Evolutionary conservation across 2,113 vertebrate genomes (phyloP), one percentile per base, ranked within the genome.

Genomic region (Pomatorhinus ruficollis): DNA sequence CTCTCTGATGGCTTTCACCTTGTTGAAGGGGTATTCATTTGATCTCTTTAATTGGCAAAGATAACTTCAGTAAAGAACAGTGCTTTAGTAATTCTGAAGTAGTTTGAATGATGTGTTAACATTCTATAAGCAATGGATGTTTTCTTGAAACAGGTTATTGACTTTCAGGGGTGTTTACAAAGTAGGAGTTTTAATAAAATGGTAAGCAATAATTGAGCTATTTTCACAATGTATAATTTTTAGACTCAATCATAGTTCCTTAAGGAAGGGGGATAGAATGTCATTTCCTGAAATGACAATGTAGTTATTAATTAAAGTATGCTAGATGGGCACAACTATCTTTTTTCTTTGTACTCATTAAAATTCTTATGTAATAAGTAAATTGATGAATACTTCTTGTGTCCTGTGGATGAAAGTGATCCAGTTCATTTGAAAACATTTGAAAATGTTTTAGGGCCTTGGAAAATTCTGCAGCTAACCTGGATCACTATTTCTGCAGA

Each of bases 1-100:
- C 61, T 91, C 85, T 79, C 28, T 89, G 84, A 96, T 76, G 92
- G 68, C 39, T 97, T 96, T 94, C 95, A 83, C 85, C 96, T 97
- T 96, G 84, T 86, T 76, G 77, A 90, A 79, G 39, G 68, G 49
- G 47, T 45, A 50, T 90, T 89, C 47, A 31, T 82, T 93, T 89
- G 63, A 45, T 87, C 69, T 95, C 42, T 70, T 83, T 95, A 77
- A 76, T 11, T 72, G 40, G 35, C 65, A 65, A 88, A 82, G 80
- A 50, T 56, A 90, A 96, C 86, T 84, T 97, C 37, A 56, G 66
- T 44, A 40, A 65, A 86, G 42, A 66, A 19, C 52, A 44, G 27
- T 64, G 19, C 45, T 61, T 11, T 44, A 33, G 45, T 64, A 53
- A 81, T 56, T 71, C 69, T 56, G 40, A 83, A 83, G 44, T 64